Conservation (phyloP, 2,888 invertebrate species). For the Mimas tiliae region DNA sequence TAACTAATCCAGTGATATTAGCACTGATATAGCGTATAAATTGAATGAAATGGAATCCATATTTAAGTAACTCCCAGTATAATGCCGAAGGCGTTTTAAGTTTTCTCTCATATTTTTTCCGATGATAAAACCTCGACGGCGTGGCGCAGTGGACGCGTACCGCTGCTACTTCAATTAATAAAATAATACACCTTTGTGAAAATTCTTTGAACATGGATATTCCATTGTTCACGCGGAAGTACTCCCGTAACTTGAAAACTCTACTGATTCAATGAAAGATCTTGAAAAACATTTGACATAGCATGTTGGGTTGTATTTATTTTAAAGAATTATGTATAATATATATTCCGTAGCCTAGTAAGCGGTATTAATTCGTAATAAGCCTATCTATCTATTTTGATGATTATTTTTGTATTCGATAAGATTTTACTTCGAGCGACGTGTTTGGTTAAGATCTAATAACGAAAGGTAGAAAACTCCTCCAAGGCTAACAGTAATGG, state of each 20-base stretch:
- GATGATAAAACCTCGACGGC: slow-evolving; percentile 43
- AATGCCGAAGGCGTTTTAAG: slow-evolving; percentile 49
- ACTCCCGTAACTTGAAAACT: neutral
- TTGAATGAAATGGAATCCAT: slow-evolving; percentile 48
- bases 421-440: no score
- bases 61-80: slow-evolving; percentile 46
- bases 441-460: no score
- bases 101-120: slow-evolving; percentile 46
- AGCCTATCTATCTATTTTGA: no score
- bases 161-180: slow-evolving; percentile 53
- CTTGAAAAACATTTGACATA: neutral
- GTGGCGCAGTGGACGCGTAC: slow-evolving; percentile 34
- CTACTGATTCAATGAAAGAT: neutral
- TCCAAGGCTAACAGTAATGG: no score
- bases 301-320: neutral
- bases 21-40: slow-evolving; percentile 21
- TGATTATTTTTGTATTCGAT: no score
- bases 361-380: no score
- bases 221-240: neutral
- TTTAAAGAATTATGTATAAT: neutral
- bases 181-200: slow-evolving; percentile 53
- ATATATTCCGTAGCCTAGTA: no score
- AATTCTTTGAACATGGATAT: slow-evolving; percentile 33
- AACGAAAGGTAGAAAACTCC: no score
- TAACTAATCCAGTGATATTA: slow-evolving; percentile 34